phyloP scores from a whole-genome alignment of 2,888 invertebrate genomes.

The Odontomyia ornata region DNA sequence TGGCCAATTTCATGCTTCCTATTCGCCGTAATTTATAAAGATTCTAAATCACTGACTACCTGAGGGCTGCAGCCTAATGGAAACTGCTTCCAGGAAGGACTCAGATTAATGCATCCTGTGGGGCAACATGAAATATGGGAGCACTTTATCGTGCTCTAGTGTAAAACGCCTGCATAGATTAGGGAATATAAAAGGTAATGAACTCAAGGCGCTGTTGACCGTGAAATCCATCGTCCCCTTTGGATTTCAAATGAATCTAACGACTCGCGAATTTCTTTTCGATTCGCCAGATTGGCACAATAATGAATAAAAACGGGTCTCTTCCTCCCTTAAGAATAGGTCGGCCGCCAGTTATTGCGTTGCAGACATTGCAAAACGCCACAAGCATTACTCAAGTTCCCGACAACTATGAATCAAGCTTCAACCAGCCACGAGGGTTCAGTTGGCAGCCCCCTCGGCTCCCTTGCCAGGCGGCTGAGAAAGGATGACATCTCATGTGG shows the following conservation, averaged over 20 bases:
- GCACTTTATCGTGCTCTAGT: background rate
- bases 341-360: background rate
- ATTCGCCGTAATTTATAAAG: too few species aligned
- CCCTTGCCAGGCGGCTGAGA: too few species aligned
- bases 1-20: too few species aligned
- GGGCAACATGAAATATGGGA: too few species aligned
- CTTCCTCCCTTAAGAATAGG: background rate
- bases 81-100: too few species aligned
- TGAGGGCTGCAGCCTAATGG: too few species aligned
- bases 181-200: conserved; percentile 9
- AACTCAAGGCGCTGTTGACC: conserved; percentile 25
- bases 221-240: conserved; percentile 26
- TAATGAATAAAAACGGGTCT: conserved; percentile 18
- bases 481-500: conserved; percentile 22
- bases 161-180: background rate
- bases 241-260: background rate
- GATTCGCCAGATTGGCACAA: conserved; percentile 30
- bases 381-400: conserved; percentile 14
- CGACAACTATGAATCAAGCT: background rate
- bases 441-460: background rate
- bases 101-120: too few species aligned
- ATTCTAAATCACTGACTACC: too few species aligned
- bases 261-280: conserved; percentile 19
- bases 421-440: background rate
- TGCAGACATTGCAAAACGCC: conserved; percentile 15